Evolutionary conservation across 2,797 vertebrate genomes (phyloP).

Genomic region (Nothura maculosa): DNA sequence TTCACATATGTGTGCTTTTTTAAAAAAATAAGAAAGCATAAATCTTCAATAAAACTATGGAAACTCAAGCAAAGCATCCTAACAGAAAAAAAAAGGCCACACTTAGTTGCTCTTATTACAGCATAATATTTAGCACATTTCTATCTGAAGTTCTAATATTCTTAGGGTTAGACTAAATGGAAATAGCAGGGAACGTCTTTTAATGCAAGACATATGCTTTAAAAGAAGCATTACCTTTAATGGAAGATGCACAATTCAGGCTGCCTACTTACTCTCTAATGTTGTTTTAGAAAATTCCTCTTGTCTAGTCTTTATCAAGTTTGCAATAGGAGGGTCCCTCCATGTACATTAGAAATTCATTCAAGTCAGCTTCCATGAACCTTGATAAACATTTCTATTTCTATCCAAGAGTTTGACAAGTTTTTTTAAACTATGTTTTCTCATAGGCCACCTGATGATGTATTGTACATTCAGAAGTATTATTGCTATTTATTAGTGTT

Average conservation of each 20-base stretch:
- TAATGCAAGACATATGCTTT: not conserved
- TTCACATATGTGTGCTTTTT: not conserved
- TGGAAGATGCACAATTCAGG: not conserved
- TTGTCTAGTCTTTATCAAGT: slow-evolving; percentile 4
- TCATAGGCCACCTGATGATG: not conserved
- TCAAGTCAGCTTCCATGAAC: not conserved
- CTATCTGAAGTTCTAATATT: not conserved
- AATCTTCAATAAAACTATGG: not conserved
- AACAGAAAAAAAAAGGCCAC: not conserved
- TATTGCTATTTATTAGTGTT: slow-evolving; percentile 10
- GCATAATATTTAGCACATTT: not conserved
- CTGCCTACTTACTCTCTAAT: not conserved
- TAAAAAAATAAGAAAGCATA: not conserved
- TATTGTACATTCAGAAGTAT: not conserved
- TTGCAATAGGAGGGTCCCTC: not conserved
- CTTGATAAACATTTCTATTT: not conserved
- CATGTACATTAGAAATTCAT: not conserved
- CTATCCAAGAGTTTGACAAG: not conserved
- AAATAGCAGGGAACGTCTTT: slow-evolving; percentile 4
- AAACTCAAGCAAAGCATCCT: not conserved
- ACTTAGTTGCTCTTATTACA: not conserved
- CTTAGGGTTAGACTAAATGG: not conserved
- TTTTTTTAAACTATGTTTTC: not conserved
- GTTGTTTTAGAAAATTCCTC: slow-evolving; percentile 38
- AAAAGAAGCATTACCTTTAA: slow-evolving; percentile 34